These are phyloP conservation scores for Acrocephalus arundinaceus DNA, from an alignment of 2,113 vertebrate species.

Conservation along the genomic window DNA sequence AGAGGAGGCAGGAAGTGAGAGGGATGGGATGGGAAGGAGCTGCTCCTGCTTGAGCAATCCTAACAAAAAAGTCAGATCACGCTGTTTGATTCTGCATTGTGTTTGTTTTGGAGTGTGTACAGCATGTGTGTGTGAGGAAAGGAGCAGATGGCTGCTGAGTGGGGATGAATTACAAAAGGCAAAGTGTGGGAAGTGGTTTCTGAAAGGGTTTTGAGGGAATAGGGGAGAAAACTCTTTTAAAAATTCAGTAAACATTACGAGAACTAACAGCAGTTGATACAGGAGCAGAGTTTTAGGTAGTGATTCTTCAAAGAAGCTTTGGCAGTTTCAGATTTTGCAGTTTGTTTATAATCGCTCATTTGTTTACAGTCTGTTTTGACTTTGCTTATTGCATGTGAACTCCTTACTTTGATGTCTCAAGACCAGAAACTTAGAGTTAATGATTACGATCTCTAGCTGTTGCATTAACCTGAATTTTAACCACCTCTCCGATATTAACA, in stretches of 20 bases:
- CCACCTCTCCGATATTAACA: background rate
- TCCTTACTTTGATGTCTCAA: background rate
- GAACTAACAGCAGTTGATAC: background rate
- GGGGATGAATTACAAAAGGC: conserved; percentile 13
- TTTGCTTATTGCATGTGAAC: background rate
- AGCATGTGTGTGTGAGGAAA: background rate
- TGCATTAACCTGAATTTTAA: conserved; percentile 7
- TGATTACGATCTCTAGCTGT: background rate
- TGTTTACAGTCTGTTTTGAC: background rate
- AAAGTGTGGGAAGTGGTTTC: background rate
- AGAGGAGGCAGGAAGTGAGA: background rate
- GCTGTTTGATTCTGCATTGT: background rate
- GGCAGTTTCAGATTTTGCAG: background rate
- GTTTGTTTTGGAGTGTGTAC: conserved; percentile 16
- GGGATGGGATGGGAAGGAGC: background rate
- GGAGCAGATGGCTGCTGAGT: conserved; percentile 47
- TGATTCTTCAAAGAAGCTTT: background rate
- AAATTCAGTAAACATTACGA: background rate
- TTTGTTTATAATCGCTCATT: background rate
- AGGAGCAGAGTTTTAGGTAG: background rate
- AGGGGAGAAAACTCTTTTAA: background rate
- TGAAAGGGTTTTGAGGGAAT: conserved; percentile 17
- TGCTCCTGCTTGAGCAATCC: background rate
- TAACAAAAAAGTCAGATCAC: background rate
- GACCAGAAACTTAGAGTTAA: conserved; percentile 1